Percentiles rank a stretch among this genome's conserved stretches.
These are phyloP conservation scores for Menidia beryllina DNA, from an alignment of 2,113 vertebrate species.

Conservation along the genomic window DNA sequence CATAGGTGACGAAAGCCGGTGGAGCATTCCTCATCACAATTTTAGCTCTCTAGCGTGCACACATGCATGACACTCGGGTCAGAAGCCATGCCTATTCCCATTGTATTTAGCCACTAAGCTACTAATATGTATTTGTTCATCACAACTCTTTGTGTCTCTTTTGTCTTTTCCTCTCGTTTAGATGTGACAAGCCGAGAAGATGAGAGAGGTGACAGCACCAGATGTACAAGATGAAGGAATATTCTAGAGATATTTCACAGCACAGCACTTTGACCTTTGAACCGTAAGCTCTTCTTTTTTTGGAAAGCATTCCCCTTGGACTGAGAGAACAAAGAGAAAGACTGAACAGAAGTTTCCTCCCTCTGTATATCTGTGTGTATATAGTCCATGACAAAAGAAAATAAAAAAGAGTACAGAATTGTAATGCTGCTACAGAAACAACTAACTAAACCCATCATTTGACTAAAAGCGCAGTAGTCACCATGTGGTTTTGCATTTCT, in stretches of 20 bases:
- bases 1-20: neutral
- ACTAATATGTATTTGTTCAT: neutral
- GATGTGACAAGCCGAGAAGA: slow-evolving; percentile 98
- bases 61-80: neutral
- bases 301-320: slow-evolving; percentile 91
- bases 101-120: neutral
- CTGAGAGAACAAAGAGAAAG: slow-evolving; percentile 69
- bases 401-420: slow-evolving; percentile 64
- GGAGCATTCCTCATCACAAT: neutral
- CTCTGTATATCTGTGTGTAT: slow-evolving; percentile 77
- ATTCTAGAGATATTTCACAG: slow-evolving; percentile 83
- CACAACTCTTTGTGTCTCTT: slow-evolving; percentile 10
- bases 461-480: slow-evolving; percentile 65
- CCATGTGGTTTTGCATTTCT: slow-evolving; percentile 72
- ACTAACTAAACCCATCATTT: slow-evolving; percentile 72
- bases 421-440: slow-evolving; percentile 80
- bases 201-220: slow-evolving; percentile 84
- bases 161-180: slow-evolving; percentile 54
- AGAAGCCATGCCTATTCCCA: neutral
- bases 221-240: slow-evolving; percentile 90
- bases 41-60: neutral
- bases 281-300: slow-evolving; percentile 83
- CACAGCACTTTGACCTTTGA: slow-evolving; percentile 98
- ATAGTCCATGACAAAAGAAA: slow-evolving; percentile 69
- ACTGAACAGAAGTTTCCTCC: slow-evolving; percentile 68